These are phyloP conservation scores for Dryas iulia DNA, from an alignment of 1,140 invertebrate species.

Conservation along the genomic window DNA sequence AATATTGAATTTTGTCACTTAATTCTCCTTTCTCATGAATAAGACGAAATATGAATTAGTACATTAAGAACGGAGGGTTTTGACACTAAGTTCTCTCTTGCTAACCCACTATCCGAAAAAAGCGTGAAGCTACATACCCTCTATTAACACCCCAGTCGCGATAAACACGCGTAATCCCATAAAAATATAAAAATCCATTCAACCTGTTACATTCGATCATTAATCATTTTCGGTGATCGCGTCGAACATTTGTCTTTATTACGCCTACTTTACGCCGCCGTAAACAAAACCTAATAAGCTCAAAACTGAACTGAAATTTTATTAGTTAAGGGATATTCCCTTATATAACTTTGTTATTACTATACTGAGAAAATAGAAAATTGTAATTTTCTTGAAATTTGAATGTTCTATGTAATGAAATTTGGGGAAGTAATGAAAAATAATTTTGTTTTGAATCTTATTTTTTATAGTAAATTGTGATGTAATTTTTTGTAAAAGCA, in stretches of 20 bases:
- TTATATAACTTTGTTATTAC: background rate
- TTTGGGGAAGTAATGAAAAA: too few relatives aligned
- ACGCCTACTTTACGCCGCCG: background rate
- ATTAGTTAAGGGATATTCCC: constrained; percentile 3
- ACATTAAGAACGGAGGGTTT: too few relatives aligned
- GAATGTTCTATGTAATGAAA: background rate
- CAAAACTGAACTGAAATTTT: constrained; percentile 12
- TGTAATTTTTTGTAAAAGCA: too few relatives aligned
- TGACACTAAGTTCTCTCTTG: too few relatives aligned
- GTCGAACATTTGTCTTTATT: constrained; percentile 17
- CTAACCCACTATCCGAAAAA: too few relatives aligned
- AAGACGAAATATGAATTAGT: too few relatives aligned
- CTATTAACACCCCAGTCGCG: background rate
- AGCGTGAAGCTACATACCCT: too few relatives aligned
- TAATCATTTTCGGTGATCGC: constrained; percentile 13
- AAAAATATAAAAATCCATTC: constrained; percentile 18
- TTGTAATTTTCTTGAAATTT: background rate
- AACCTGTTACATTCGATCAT: constrained; percentile 15
- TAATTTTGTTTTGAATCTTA: too few relatives aligned
- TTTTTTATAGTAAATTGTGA: too few relatives aligned
- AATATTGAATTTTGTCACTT: too few relatives aligned
- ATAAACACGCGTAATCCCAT: background rate
- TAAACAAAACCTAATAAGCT: constrained; percentile 23
- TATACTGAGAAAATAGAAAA: background rate
- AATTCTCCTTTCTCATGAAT: too few relatives aligned